Percentiles rank a stretch among this genome's conserved stretches.
These are phyloP conservation scores for Nomada fabriciana DNA, from an alignment of 2,888 invertebrate genomes.

Conservation along the genomic window DNA sequence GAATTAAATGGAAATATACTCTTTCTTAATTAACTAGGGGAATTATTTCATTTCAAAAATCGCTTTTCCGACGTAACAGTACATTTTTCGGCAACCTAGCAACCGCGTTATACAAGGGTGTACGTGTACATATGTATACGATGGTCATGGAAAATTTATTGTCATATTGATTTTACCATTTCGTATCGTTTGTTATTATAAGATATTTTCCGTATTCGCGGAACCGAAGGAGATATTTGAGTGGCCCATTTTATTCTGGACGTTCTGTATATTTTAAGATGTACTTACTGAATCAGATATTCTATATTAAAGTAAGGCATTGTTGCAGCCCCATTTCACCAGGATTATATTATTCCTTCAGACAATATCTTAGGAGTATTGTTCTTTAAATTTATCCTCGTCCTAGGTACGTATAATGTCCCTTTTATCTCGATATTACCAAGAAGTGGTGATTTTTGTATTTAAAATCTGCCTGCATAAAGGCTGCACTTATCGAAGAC, in stretches of 20 bases:
- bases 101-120: too few relatives aligned
- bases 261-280: not conserved
- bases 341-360: slow-evolving; percentile 11
- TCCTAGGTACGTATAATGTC: not conserved
- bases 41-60: too few relatives aligned
- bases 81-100: too few relatives aligned
- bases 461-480: not conserved
- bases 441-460: not conserved
- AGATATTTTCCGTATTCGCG: too few relatives aligned
- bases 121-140: too few relatives aligned
- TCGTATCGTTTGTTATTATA: too few relatives aligned
- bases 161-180: too few relatives aligned
- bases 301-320: slow-evolving; percentile 2
- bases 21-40: too few relatives aligned
- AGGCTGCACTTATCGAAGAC: not conserved
- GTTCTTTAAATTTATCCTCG: slow-evolving; percentile 8
- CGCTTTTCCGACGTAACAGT: too few relatives aligned
- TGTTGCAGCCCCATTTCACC: not conserved
- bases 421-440: not conserved
- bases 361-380: not conserved
- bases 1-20: too few relatives aligned
- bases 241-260: not conserved
- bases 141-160: too few relatives aligned
- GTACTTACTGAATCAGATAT: slow-evolving; percentile 14
- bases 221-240: too few relatives aligned